phyloP scores from a whole-genome alignment of 2,888 invertebrate species.

The Conchocele bisecta region DNA sequence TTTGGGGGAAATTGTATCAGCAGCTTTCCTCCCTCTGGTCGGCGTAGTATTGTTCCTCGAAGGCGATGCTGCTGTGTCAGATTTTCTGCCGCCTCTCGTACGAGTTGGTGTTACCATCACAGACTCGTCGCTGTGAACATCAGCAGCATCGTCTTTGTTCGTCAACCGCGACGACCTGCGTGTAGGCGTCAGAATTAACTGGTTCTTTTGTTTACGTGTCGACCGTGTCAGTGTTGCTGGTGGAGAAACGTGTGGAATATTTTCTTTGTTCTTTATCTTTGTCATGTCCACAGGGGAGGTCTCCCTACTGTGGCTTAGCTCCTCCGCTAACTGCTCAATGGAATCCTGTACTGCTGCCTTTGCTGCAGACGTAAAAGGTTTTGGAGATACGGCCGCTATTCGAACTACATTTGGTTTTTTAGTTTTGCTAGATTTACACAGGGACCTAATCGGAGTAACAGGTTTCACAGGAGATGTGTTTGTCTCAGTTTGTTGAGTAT shows the following conservation, averaged over 20 bases:
- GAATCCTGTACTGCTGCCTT: too few species aligned
- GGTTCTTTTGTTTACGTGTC: neutral
- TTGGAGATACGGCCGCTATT: too few species aligned
- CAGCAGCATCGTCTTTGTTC: slow-evolving; percentile 12
- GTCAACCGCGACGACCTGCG: too few species aligned
- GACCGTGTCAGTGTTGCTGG: slow-evolving; percentile 27
- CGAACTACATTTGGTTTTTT: too few species aligned
- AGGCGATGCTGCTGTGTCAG: slow-evolving; percentile 21
- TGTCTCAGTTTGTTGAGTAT: too few species aligned
- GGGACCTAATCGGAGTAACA: too few species aligned
- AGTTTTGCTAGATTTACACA: too few species aligned
- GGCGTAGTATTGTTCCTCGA: slow-evolving; percentile 36
- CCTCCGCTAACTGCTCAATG: slow-evolving; percentile 29
- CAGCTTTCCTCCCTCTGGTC: slow-evolving; percentile 5
- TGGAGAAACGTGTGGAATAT: neutral
- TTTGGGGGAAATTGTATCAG: too few species aligned
- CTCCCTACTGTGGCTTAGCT: slow-evolving; percentile 19
- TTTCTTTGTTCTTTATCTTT: slow-evolving; percentile 28
- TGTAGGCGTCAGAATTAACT: slow-evolving; percentile 5
- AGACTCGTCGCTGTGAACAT: slow-evolving; percentile 21
- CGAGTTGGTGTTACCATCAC: slow-evolving; percentile 18
- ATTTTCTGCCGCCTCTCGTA: slow-evolving; percentile 15
- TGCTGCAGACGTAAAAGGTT: too few species aligned
- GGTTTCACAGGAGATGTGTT: too few species aligned
- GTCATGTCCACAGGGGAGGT: slow-evolving; percentile 31